Evolutionary conservation across 2,888 invertebrate species (phyloP).

Genomic region (Lysandra bellargus): DNA sequence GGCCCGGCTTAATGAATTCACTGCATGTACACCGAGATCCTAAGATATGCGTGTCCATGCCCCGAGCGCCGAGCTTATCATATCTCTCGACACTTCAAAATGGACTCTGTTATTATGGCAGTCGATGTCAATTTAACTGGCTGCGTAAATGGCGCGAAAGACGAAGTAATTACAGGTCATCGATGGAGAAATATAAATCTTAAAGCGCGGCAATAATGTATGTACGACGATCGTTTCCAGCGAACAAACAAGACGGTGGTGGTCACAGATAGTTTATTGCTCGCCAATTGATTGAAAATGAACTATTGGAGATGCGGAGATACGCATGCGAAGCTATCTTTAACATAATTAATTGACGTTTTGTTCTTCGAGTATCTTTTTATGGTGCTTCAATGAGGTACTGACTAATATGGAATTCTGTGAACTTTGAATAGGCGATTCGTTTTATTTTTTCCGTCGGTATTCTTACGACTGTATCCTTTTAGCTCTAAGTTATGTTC

Average conservation of each 20-base stretch:
- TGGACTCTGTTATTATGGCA: slow-evolving; percentile 42
- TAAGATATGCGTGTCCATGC: slow-evolving; percentile 70
- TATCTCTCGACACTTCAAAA: slow-evolving; percentile 38
- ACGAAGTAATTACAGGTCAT: slow-evolving; percentile 42
- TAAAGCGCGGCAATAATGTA: slow-evolving; percentile 40
- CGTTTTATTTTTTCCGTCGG: slow-evolving; percentile 22
- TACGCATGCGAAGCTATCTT: slow-evolving; percentile 35
- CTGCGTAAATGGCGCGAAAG: slow-evolving; percentile 35
- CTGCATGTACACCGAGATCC: slow-evolving; percentile 64
- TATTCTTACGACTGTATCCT: slow-evolving; percentile 12
- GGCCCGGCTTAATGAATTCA: slow-evolving; percentile 66
- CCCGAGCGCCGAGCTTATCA: slow-evolving; percentile 41
- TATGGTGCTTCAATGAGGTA: slow-evolving; percentile 21
- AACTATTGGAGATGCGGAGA: slow-evolving; percentile 38
- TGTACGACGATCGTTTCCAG: slow-evolving; percentile 41
- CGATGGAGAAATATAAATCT: slow-evolving; percentile 45
- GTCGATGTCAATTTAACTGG: slow-evolving; percentile 37
- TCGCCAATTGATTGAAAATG: slow-evolving; percentile 53
- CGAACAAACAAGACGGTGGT: slow-evolving; percentile 47
- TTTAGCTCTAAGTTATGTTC: slow-evolving; percentile 1
- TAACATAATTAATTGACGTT: slow-evolving; percentile 38
- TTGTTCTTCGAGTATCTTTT: slow-evolving; percentile 23
- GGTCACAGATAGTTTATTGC: slow-evolving; percentile 52
- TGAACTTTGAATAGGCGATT: slow-evolving; percentile 27
- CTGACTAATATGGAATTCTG: slow-evolving; percentile 25